Percentiles rank a stretch among this genome's conserved stretches.
phyloP scores from a whole-genome alignment of 2,797 vertebrate genomes.

The Paguma larvata region DNA sequence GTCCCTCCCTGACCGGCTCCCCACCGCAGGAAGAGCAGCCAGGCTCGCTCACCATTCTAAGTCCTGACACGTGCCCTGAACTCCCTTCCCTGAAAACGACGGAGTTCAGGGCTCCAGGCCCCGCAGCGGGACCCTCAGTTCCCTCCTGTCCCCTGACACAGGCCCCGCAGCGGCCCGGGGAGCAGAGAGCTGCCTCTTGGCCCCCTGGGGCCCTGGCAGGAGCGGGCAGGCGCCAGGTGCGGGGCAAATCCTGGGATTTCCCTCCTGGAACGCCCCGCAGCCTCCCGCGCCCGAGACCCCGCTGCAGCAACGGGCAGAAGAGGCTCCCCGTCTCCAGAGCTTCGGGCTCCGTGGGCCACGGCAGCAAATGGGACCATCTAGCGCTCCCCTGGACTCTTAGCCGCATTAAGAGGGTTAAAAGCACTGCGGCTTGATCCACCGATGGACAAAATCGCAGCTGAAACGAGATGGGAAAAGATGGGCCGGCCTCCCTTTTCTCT shows the following conservation, averaged over 20 bases:
- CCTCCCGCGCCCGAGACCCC: not conserved
- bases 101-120: not conserved
- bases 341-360: not conserved
- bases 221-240: not conserved
- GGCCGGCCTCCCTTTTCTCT: not conserved
- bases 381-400: not conserved
- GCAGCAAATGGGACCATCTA: not conserved
- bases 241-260: not conserved
- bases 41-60: rapidly evolving
- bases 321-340: not conserved
- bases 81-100: not conserved
- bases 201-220: not conserved
- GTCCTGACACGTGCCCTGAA: not conserved
- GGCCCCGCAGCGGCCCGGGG: not conserved
- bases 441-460: not conserved
- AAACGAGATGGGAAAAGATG: not conserved
- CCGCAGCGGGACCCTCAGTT: not conserved
- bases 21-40: rapidly evolving
- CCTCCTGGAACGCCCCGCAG: not conserved
- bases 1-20: not conserved
- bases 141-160: not conserved
- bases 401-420: not conserved
- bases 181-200: not conserved
- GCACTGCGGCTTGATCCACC: not conserved
- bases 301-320: not conserved